Base-by-base conservation (phyloP, 2,888 invertebrate species). In the Leptura quadrifasciata region DNA sequence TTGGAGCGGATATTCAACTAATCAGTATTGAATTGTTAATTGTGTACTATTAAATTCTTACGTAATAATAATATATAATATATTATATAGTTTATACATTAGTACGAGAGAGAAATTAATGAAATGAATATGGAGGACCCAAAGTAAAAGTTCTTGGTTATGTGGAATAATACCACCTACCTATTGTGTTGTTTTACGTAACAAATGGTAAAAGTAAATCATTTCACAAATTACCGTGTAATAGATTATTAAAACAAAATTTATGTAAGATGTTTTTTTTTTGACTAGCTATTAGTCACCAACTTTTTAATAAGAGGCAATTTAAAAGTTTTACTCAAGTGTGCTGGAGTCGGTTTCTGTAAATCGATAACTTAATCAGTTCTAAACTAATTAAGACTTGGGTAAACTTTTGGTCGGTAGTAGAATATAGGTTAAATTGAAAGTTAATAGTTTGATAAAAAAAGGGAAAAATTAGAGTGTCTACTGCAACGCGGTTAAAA, bases 11-110 rank as follows among this genome's bases (percentile, higher is more conserved):
- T 47, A 47, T 47, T 15, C 15, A 47, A 47, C 47, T 47, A 47
- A 47, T 47, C n/a, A n/a, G n/a, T n/a, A 47, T 47, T 47, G n/a
- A 47, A 47, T 47, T 47, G 47, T 47, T 47, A n/a, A 47, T n/a
- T 4, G 3, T 47, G 2, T 12, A 47, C 3, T 1, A 47, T 2
- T 47, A 47, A n/a, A 47, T 47, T 47, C 0, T 15, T n/a, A 10
- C 10, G 15, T 39, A 10, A 15, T 47, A n/a, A n/a, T 5, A 15
- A 47, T 31, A 31, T 31, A 47, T n/a, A 47, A n/a, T n/a, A n/a
- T 5, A 15, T n/a, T 31, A 31, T 31, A 47, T n/a, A 47, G 47
- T n/a, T 47, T 5, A n/a, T n/a, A 47, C n/a, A 47, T 47, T n/a
- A 47, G 47, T 5, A 47, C 3, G 47, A n/a, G 47, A 47, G 39